Conservation (phyloP, 1,140 invertebrate species). For the Telenomus remus region DNA sequence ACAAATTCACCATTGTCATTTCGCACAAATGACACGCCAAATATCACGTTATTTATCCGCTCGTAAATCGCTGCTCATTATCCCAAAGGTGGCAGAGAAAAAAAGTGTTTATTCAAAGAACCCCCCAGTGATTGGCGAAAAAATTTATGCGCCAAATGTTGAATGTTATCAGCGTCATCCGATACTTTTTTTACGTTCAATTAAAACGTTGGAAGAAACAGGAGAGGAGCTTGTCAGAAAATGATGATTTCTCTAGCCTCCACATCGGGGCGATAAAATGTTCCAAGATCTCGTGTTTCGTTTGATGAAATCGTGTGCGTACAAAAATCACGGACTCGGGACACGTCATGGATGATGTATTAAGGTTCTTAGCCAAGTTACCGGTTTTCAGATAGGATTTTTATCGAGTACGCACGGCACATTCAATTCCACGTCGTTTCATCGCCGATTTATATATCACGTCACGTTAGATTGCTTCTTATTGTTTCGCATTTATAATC, state of each 20-base stretch:
- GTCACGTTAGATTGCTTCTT: constrained; percentile 30
- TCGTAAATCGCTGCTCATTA: constrained; percentile 18
- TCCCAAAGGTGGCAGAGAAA: constrained; percentile 9
- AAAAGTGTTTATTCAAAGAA: constrained; percentile 24
- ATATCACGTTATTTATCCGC: constrained; percentile 35
- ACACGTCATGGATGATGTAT: constrained; percentile 45
- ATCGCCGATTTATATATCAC: constrained; percentile 36
- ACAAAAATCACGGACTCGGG: constrained; percentile 20
- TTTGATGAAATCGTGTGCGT: constrained; percentile 15
- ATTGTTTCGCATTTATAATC: constrained; percentile 35
- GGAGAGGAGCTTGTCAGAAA: not conserved
- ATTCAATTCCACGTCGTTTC: constrained; percentile 40
- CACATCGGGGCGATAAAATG: constrained; percentile 33
- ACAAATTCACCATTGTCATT: constrained; percentile 25
- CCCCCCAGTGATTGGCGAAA: not conserved
- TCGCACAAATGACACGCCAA: constrained; percentile 26
- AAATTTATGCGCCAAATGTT: constrained; percentile 7
- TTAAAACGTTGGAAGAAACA: constrained; percentile 6
- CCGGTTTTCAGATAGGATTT: constrained; percentile 44
- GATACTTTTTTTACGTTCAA: constrained; percentile 35
- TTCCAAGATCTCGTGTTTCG: constrained; percentile 41
- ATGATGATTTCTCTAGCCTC: constrained; percentile 35
- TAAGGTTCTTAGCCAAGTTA: constrained; percentile 29
- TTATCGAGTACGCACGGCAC: constrained; percentile 33
- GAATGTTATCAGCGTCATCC: constrained; percentile 28